A percentile compares a stretch with the other conserved stretches of the same genome.
These are phyloP conservation scores for Copidosoma floridanum DNA, from an alignment of 1,140 invertebrate species.

Conservation along the genomic window DNA sequence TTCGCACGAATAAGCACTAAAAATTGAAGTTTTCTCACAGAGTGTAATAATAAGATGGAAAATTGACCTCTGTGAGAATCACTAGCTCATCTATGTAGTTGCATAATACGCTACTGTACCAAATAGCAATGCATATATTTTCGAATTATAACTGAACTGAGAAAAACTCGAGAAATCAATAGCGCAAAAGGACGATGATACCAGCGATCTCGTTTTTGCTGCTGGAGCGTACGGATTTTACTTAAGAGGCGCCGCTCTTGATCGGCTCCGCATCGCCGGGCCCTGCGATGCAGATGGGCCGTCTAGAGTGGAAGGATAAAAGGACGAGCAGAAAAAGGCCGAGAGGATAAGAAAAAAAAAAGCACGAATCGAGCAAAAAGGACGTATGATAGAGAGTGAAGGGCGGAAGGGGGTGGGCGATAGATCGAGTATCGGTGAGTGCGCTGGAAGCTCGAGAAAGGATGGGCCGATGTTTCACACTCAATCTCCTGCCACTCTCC, in stretches of 20 bases:
- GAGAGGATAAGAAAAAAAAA: not conserved
- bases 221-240: conserved; percentile 4
- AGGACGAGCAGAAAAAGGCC: not conserved
- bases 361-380: not conserved
- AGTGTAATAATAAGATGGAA: too few relatives aligned
- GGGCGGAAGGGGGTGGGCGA: conserved; percentile 13
- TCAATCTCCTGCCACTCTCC: conserved; percentile 41
- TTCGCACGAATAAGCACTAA: too few relatives aligned
- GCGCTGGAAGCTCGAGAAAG: conserved; percentile 31
- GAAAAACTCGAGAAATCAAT: too few relatives aligned
- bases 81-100: too few relatives aligned
- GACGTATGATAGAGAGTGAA: not conserved
- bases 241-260: not conserved
- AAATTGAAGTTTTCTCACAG: too few relatives aligned
- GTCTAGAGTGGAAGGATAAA: not conserved
- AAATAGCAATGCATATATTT: too few relatives aligned
- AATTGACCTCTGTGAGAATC: too few relatives aligned
- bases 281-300: conserved; percentile 2
- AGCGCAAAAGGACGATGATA: too few relatives aligned
- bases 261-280: too few relatives aligned
- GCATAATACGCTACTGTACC: too few relatives aligned
- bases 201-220: not conserved
- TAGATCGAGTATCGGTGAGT: conserved; percentile 31
- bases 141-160: too few relatives aligned
- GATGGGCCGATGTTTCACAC: conserved; percentile 45